A percentile compares a stretch with the other conserved stretches of the same genome.
Conservation (phyloP, 2,888 invertebrate genomes). For the Sicus ferrugineus region DNA sequence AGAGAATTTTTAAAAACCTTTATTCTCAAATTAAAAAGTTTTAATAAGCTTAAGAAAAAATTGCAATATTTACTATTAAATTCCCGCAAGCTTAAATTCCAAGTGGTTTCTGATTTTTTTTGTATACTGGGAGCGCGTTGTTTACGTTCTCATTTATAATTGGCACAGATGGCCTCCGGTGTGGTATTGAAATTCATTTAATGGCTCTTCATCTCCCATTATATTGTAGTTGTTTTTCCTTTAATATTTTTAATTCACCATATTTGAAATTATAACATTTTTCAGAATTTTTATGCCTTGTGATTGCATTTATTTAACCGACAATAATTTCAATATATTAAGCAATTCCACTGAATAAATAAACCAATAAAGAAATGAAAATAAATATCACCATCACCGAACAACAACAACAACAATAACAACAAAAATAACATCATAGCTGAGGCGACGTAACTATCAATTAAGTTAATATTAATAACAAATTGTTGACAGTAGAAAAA, state of each 20-base stretch:
- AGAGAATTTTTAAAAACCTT: too few species aligned
- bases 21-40: too few species aligned
- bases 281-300: too few species aligned
- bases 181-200: background rate
- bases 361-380: background rate
- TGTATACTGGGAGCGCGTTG: background rate
- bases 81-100: too few species aligned
- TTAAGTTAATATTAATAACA: conserved; percentile 8
- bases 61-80: too few species aligned
- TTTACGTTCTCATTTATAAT: background rate
- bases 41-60: too few species aligned
- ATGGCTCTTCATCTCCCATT: too few species aligned
- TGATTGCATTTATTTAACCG: background rate
- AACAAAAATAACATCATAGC: background rate
- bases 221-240: too few species aligned
- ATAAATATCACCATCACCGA: too few species aligned
- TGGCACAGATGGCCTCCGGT: background rate
- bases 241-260: too few species aligned
- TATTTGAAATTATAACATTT: too few species aligned
- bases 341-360: background rate
- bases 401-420: background rate
- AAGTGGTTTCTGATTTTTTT: background rate
- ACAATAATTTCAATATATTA: background rate
- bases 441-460: conserved; percentile 8
- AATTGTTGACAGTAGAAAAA: background rate